Evolutionary conservation across 2,888 invertebrate species (phyloP).

Genomic region (Orgyia antiqua): DNA sequence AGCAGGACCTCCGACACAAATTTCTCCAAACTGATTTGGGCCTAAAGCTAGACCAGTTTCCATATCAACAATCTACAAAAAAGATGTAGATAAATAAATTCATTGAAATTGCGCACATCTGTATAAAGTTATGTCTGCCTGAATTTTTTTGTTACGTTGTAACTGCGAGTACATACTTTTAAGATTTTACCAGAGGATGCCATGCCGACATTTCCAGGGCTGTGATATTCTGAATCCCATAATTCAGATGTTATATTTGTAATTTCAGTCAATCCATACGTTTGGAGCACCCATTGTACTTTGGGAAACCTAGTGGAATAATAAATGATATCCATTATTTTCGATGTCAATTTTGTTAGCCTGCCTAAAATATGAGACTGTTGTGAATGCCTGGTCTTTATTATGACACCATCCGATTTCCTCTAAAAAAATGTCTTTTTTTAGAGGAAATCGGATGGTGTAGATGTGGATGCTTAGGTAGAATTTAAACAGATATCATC

Average conservation of each 20-base stretch:
- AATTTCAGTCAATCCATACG: slow-evolving; percentile 60
- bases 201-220: slow-evolving; percentile 55
- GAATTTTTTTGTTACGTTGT: too few species aligned
- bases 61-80: slow-evolving; percentile 52
- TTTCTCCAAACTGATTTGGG: slow-evolving; percentile 58
- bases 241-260: slow-evolving; percentile 54
- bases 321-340: too few species aligned
- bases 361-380: too few species aligned
- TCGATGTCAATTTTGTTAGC: too few species aligned
- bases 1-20: slow-evolving; percentile 49
- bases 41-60: slow-evolving; percentile 63
- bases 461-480: too few species aligned
- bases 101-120: too few species aligned
- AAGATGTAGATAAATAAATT: not conserved
- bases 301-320: slow-evolving; percentile 37
- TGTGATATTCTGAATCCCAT: slow-evolving; percentile 47
- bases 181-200: slow-evolving; percentile 49
- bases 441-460: too few species aligned
- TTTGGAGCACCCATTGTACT: slow-evolving; percentile 44
- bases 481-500: too few species aligned
- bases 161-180: slow-evolving; percentile 44
- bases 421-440: too few species aligned
- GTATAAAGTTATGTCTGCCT: too few species aligned
- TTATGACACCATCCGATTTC: too few species aligned
- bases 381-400: too few species aligned